Base-by-base conservation (phyloP, 2,888 invertebrate species). In the Belgica antarctica region DNA sequence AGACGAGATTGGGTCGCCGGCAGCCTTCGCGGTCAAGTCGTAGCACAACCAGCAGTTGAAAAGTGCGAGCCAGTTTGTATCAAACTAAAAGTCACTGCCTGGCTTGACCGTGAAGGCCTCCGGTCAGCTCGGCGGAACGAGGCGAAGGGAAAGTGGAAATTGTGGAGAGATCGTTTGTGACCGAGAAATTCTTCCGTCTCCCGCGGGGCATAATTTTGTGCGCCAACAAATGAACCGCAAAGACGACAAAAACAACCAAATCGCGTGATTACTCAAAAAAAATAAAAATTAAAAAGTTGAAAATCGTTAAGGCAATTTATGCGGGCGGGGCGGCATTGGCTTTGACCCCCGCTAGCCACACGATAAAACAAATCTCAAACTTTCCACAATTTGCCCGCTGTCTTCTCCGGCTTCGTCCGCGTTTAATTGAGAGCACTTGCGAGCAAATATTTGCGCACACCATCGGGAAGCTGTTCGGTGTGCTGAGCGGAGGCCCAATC, bases 231-330 rank as follows among this genome's bases (percentile, higher is more conserved):
- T 52, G 52, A 52, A 52, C 52, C 52, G 22, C 52, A 52, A 22
- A 59, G 8, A 25, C 27, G 27, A 59, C 25, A 59, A 59, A 59
- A 59, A 59, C 25, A 59, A 27, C n/a, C 19, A 19, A 59, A 59
- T 59, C 59, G 59, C 59, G 25, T 59, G 59, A 59, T 59, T 59
- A 59, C 59, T 59, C 59, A 59, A 24, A 59, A 59, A 27, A 59
- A 59, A 59, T 27, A 59, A 27, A 59, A 59, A 59, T 59, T 59
- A 59, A 59, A 27, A 59, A 59, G 59, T 59, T 59, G 25, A 27
- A 59, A 59, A 27, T 59, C 59, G 52, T 52, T 52, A 52, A 22
- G 52, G 52, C 52, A 52, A 52, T 52, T 52, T 52, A 52, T 52
- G 52, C 52, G 4, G 17, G 22, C 7, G 52, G 22, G n/a, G 52